A percentile compares a stretch with the other conserved stretches of the same genome.
phyloP scores from a whole-genome alignment of 2,797 vertebrate species.

The Galaxias olidus region DNA sequence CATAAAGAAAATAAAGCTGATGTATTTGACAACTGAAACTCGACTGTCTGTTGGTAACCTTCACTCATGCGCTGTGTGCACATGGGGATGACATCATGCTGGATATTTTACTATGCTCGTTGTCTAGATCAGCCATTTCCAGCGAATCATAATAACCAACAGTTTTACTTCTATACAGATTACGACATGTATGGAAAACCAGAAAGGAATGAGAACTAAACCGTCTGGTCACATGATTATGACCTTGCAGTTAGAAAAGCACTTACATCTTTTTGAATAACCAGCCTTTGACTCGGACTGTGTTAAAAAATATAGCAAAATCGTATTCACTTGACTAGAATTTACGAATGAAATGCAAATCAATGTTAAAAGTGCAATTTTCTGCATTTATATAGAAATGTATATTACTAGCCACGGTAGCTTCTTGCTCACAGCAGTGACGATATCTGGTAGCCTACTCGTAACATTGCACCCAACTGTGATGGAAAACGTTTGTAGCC shows the following conservation, averaged over 20 bases:
- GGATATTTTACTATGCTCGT: conserved; percentile 54
- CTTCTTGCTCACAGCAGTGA: no score
- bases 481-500: no score
- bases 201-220: conserved; percentile 1
- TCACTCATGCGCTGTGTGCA: conserved; percentile 13
- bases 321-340: no score
- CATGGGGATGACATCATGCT: conserved; percentile 66
- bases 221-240: neutral
- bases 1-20: neutral
- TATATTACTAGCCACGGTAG: no score
- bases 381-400: no score
- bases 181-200: conserved; percentile 29
- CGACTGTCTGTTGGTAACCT: conserved; percentile 50
- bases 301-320: no score
- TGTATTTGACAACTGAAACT: neutral
- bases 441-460: no score
- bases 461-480: no score
- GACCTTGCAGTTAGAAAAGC: neutral
- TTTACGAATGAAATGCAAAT: no score
- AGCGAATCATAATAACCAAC: conserved; percentile 49
- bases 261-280: neutral
- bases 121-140: conserved; percentile 61
- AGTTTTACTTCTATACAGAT: conserved; percentile 36
- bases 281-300: no score
- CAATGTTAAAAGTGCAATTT: no score